phyloP scores from a whole-genome alignment of 2,113 vertebrate species.

The Scortum barcoo region DNA sequence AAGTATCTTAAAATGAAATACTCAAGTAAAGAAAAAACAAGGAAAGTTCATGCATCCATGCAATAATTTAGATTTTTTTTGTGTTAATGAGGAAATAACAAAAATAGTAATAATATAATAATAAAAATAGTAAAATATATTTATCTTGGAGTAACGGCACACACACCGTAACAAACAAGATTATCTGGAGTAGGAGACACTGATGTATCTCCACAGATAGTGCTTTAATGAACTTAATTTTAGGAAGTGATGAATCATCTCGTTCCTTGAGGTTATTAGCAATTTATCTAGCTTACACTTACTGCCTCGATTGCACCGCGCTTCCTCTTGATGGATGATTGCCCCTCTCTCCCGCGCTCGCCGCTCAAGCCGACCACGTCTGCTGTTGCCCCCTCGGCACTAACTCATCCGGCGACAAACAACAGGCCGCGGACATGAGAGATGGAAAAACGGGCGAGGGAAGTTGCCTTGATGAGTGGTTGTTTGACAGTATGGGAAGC shows the following conservation, averaged over 20 bases:
- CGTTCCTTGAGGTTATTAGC: constrained; percentile 68
- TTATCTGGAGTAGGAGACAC: constrained; percentile 49
- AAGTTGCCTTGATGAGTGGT: background rate
- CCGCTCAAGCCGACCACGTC: constrained; percentile 32
- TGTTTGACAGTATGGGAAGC: constrained; percentile 26
- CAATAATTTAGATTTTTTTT: background rate
- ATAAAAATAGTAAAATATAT: background rate
- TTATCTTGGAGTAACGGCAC: background rate
- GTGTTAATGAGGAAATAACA: background rate
- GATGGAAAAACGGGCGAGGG: constrained; percentile 19
- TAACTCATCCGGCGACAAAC: constrained; percentile 40
- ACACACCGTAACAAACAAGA: constrained; percentile 44
- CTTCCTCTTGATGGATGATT: constrained; percentile 71
- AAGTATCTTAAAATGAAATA: background rate
- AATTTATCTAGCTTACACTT: constrained; percentile 72
- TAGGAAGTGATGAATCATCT: constrained; percentile 78
- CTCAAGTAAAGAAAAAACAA: no score
- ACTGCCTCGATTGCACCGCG: constrained; percentile 46
- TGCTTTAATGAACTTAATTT: constrained; percentile 73
- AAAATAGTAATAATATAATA: no score
- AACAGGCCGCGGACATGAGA: constrained; percentile 20
- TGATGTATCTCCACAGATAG: constrained; percentile 65
- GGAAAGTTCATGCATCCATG: background rate
- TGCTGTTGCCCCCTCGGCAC: constrained; percentile 34
- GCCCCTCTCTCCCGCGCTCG: constrained; percentile 22